Conservation (phyloP, 1,140 invertebrate species). For the Paraescarpia echinospica region DNA sequence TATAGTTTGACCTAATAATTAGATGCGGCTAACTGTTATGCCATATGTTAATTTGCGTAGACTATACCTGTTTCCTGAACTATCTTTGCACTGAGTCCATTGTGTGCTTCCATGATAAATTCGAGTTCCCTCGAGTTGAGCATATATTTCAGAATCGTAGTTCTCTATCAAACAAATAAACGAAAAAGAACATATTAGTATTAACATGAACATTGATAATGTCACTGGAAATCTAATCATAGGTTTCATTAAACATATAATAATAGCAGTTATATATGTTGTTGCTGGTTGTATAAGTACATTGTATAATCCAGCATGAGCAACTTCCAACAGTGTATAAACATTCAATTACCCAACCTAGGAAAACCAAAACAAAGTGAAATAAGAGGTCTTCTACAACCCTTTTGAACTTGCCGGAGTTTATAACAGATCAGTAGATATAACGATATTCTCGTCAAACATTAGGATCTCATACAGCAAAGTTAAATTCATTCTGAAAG, state of each 20-base stretch:
- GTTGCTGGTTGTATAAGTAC: neutral
- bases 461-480: too few relatives aligned
- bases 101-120: conserved; percentile 62
- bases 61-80: conserved; percentile 58
- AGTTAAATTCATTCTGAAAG: too few relatives aligned
- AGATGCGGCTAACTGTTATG: neutral
- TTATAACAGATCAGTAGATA: too few relatives aligned
- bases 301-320: neutral
- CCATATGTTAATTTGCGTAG: neutral
- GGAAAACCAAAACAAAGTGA: too few relatives aligned
- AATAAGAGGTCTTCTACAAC: too few relatives aligned
- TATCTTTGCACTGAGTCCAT: conserved; percentile 60
- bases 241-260: neutral
- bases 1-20: neutral
- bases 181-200: conserved; percentile 8
- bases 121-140: conserved; percentile 54
- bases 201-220: neutral
- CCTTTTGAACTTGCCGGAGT: too few relatives aligned
- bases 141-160: conserved; percentile 57
- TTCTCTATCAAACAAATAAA: conserved; percentile 45
- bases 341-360: neutral
- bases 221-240: neutral
- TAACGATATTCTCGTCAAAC: too few relatives aligned
- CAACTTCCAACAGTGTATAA: neutral
- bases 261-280: neutral